Conservation (phyloP, 1,140 invertebrate genomes). For the Lepidotrigona ventralis region DNA sequence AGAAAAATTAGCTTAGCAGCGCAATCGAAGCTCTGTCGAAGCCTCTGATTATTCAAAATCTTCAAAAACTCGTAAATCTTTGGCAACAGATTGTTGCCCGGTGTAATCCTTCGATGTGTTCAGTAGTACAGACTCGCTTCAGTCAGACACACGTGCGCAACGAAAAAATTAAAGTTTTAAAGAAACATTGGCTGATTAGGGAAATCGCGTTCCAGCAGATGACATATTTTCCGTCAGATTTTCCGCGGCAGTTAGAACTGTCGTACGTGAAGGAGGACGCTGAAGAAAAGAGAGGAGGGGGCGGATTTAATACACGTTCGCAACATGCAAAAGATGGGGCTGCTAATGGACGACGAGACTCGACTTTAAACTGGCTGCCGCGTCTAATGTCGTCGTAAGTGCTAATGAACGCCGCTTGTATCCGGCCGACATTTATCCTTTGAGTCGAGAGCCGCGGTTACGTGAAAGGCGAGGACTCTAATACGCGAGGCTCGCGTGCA, state of each 20-base stretch:
- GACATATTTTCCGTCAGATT: constrained; percentile 19
- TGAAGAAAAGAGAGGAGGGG: not conserved
- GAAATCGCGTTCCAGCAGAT: constrained; percentile 36
- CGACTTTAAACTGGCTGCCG: constrained; percentile 50
- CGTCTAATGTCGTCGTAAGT: constrained; percentile 61
- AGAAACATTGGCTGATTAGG: constrained; percentile 48
- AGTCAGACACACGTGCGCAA: not conserved
- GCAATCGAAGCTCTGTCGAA: too few species aligned
- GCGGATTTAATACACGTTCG: constrained; percentile 52
- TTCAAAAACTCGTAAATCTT: too few species aligned
- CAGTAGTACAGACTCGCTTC: not conserved
- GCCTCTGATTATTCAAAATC: too few species aligned
- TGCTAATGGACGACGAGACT: constrained; percentile 57
- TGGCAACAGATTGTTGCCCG: too few species aligned
- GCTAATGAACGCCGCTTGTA: constrained; percentile 62
- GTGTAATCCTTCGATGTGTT: too few species aligned
- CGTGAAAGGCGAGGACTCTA: constrained; percentile 29
- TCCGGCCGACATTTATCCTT: constrained; percentile 61
- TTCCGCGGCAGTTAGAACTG: constrained; percentile 28
- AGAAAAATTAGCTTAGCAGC: too few species aligned
- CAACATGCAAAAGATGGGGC: constrained; percentile 57
- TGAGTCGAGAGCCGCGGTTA: constrained; percentile 59
- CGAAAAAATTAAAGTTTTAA: not conserved
- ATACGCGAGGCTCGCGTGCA: constrained; percentile 12
- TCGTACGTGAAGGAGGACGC: constrained; percentile 6